Evolutionary conservation across 2,113 vertebrate species (phyloP).

Genomic region (Irena cyanogastra): DNA sequence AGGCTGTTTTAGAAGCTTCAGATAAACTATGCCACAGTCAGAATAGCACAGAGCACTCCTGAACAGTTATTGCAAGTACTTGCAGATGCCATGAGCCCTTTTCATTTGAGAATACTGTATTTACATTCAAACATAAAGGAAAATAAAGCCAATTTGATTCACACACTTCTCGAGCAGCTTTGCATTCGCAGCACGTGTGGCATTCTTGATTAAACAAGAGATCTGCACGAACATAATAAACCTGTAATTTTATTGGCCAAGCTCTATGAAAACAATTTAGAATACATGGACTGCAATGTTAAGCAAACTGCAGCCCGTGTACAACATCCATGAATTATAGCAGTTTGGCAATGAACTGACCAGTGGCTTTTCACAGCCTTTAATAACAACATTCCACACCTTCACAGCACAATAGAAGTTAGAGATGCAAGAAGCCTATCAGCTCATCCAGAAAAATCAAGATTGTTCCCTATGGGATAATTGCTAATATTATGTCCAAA

Average conservation of each 20-base stretch:
- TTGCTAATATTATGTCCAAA: background rate
- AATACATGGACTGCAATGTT: conserved; percentile 9
- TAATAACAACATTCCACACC: conserved; percentile 23
- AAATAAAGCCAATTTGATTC: conserved; percentile 9
- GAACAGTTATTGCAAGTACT: background rate
- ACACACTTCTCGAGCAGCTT: background rate
- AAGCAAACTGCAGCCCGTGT: conserved; percentile 36
- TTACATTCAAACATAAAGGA: conserved; percentile 15
- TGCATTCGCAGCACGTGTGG: background rate
- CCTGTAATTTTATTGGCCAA: conserved; percentile 57
- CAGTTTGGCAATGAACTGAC: conserved; percentile 41
- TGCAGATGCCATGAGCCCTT: background rate
- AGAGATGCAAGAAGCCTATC: conserved; percentile 20
- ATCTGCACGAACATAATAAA: conserved; percentile 1
- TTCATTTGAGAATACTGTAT: background rate
- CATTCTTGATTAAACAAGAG: conserved; percentile 54
- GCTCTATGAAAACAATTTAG: conserved; percentile 42
- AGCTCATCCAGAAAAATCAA: conserved; percentile 21
- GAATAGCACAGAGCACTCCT: background rate
- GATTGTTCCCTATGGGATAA: background rate
- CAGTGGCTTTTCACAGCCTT: conserved; percentile 25
- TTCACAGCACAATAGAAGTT: conserved; percentile 15
- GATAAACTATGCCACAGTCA: background rate
- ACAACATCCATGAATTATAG: conserved; percentile 34
- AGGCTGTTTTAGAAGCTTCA: background rate